Conservation (phyloP, 2,797 vertebrate species). For the Anguilla obscura region DNA sequence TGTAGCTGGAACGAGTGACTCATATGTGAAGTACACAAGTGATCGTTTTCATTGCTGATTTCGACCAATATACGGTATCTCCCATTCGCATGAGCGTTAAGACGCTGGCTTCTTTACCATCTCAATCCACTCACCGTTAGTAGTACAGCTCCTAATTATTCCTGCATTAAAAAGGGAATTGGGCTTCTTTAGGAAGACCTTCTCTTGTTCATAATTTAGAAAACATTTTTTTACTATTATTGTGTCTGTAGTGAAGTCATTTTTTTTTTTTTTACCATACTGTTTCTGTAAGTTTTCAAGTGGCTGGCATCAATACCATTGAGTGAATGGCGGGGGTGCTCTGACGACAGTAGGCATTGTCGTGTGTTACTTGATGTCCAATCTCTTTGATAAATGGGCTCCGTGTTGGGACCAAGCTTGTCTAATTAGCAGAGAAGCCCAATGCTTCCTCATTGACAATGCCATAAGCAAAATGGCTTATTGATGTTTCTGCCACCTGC, state of each 20-base stretch:
- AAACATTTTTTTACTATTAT: background rate
- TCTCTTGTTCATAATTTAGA: background rate
- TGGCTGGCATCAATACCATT: background rate
- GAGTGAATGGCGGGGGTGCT: background rate
- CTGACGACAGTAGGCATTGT: background rate
- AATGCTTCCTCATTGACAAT: background rate
- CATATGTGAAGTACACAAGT: background rate
- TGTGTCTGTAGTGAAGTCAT: background rate
- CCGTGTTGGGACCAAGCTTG: background rate
- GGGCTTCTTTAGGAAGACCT: background rate
- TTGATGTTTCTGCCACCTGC: slow-evolving; percentile 3
- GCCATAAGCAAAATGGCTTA: background rate
- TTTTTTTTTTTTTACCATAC: background rate
- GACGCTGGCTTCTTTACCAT: background rate
- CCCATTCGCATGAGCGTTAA: background rate
- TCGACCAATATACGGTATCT: background rate
- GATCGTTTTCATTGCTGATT: background rate
- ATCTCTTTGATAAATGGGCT: slow-evolving; percentile 12
- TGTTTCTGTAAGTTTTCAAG: background rate
- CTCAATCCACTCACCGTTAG: background rate
- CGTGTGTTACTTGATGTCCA: background rate
- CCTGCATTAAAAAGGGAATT: background rate
- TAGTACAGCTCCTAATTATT: background rate
- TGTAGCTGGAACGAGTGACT: background rate
- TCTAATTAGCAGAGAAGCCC: background rate